Evolutionary conservation across 2,888 invertebrate species (phyloP), one percentile per base, ranked within the genome.

Genomic region (Hypolimnas misippus): DNA sequence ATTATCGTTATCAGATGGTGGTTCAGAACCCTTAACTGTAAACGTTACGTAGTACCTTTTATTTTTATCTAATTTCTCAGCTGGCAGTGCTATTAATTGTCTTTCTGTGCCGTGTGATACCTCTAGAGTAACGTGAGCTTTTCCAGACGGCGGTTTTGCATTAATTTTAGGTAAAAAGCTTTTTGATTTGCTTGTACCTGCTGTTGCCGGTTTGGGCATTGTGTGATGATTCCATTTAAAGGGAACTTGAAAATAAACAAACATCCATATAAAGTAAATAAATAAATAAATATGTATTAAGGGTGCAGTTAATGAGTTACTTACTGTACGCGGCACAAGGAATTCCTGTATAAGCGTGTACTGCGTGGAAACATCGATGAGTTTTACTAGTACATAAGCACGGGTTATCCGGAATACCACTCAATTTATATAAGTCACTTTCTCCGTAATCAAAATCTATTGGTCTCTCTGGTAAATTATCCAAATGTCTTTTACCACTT

Each of bases 31-130:
- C 84, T 96, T 96, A 3, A 98, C 97, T 31, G 97, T 97, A 81
- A 98, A 97, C 54, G 97, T 98, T 64, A 98, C 97, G 84, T 97
- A 97, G 87, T 98, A 98, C 79, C 97, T 94, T 86, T 97, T 98
- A 81, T 96, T 97, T 79, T 96, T 96, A 83, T 98, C 97, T 75
- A 98, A 88, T 81, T 94, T 95, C 77, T 97, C 97, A 17, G 97
- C 95, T 57, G 98, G 98, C 83, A 98, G 93, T 74, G 97, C 96
- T 79, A 97, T 97, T 70, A 97, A 93, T 83, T 97, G 97, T 79
- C 96, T 96, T 78, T 96, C 96, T 59, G 95, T 94, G 44, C 97
- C 97, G 75, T 97, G 96, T 58, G 96, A 96, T 57, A 98, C 93
- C 85, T 97, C 97, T 69, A 98, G 91, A 49, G 95, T 95, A 29